phyloP scores from a whole-genome alignment of 2,888 invertebrate genomes.

The Aporophyla lueneburgensis region DNA sequence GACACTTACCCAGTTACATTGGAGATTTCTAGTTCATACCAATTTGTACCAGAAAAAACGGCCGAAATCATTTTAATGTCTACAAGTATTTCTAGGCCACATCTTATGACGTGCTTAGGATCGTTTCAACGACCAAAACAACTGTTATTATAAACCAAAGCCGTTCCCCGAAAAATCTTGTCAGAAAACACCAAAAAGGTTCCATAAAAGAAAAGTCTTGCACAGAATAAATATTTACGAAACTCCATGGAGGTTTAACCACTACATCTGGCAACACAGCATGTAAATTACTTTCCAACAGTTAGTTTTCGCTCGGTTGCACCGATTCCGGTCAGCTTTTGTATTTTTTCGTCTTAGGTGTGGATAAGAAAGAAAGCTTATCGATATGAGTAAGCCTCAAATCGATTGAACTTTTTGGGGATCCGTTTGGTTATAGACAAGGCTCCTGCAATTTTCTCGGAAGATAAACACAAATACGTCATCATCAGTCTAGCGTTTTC shows the following conservation, averaged over 20 bases:
- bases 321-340: constrained; percentile 85
- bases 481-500: neutral
- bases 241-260: constrained; percentile 31
- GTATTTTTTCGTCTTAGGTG: constrained; percentile 58
- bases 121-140: neutral
- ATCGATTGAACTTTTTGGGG: constrained; percentile 16
- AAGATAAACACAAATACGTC: neutral
- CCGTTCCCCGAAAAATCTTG: neutral
- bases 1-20: constrained; percentile 67
- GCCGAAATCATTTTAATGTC: constrained; percentile 10
- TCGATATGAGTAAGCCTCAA: constrained; percentile 63
- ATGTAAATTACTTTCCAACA: constrained; percentile 89
- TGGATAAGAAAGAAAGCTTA: constrained; percentile 77
- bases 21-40: constrained; percentile 67
- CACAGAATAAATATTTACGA: neutral
- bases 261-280: constrained; percentile 62
- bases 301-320: constrained; percentile 89
- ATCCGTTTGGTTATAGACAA: neutral
- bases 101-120: neutral
- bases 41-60: constrained; percentile 51
- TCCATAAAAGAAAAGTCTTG: neutral
- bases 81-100: constrained; percentile 16
- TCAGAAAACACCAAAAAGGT: neutral
- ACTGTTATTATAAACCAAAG: neutral
- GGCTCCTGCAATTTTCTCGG: neutral